Evolutionary conservation across 2,797 vertebrate genomes (phyloP).

Genomic region (Eleutherodactylus coqui): DNA sequence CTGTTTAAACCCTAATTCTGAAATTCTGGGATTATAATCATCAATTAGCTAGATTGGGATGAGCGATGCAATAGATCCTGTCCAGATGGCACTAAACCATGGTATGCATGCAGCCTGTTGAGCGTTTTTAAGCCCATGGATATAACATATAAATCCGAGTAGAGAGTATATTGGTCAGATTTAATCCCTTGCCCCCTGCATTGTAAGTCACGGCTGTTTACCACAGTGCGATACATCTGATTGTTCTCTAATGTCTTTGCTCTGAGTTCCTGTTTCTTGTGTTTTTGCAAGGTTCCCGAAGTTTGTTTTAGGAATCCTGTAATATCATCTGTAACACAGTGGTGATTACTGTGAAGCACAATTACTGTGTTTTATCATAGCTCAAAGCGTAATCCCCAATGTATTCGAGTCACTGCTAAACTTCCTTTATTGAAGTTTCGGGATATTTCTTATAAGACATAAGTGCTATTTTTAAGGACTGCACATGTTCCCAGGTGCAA

Average conservation of each 20-base stretch:
- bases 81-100: too few relatives aligned
- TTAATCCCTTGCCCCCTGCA: too few relatives aligned
- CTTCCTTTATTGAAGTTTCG: background rate
- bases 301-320: background rate
- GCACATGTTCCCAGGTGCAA: conserved; percentile 34
- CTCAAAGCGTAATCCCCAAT: background rate
- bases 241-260: background rate
- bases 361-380: background rate
- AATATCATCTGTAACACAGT: background rate
- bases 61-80: too few relatives aligned
- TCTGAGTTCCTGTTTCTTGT: background rate
- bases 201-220: too few relatives aligned
- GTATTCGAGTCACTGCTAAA: background rate
- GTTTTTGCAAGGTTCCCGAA: background rate
- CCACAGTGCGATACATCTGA: background rate
- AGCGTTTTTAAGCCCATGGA: too few relatives aligned
- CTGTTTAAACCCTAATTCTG: too few relatives aligned
- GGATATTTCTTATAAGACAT: background rate
- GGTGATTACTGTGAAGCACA: background rate
- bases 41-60: too few relatives aligned
- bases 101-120: too few relatives aligned
- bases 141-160: too few relatives aligned
- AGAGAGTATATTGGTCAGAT: too few relatives aligned
- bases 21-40: too few relatives aligned
- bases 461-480: background rate